These are phyloP conservation scores for Monodelphis domestica DNA, from an alignment of 2,797 vertebrate species.

Conservation along the genomic window DNA sequence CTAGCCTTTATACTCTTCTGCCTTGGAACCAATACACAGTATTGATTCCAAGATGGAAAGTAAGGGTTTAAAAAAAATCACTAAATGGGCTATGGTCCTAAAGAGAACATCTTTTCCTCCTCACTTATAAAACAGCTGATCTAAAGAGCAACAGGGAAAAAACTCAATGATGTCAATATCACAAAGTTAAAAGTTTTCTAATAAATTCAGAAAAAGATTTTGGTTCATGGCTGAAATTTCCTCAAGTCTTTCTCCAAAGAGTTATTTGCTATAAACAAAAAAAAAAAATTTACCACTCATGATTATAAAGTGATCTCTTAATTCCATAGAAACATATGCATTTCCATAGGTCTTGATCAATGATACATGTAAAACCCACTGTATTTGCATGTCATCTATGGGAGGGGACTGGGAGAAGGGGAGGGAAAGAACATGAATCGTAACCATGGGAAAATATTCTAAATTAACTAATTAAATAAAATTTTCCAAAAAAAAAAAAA, in stretches of 20 bases:
- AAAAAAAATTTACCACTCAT: not conserved
- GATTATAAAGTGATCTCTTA: not conserved
- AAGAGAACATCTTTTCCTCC: not conserved
- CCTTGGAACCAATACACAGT: too few species aligned
- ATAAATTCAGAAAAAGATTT: not conserved
- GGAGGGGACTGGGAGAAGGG: too few species aligned
- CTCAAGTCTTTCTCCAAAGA: slow-evolving; percentile 3
- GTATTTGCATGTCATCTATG: too few species aligned
- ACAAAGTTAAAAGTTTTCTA: not conserved
- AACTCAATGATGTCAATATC: not conserved
- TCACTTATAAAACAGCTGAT: not conserved
- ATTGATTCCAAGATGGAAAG: too few species aligned
- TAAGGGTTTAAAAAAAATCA: too few species aligned
- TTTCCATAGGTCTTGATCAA: too few species aligned
- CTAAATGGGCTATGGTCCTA: not conserved
- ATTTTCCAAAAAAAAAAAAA: too few species aligned
- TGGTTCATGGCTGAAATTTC: not conserved
- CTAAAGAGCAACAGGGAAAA: not conserved
- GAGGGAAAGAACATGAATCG: too few species aligned
- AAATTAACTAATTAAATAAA: too few species aligned
- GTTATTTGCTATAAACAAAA: slow-evolving; percentile 24
- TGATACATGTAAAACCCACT: too few species aligned
- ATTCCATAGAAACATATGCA: not conserved
- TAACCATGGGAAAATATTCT: too few species aligned
- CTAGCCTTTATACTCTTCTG: too few species aligned